These are phyloP conservation scores for Clarias gariepinus DNA, from an alignment of 2,113 vertebrate species.

Conservation along the genomic window DNA sequence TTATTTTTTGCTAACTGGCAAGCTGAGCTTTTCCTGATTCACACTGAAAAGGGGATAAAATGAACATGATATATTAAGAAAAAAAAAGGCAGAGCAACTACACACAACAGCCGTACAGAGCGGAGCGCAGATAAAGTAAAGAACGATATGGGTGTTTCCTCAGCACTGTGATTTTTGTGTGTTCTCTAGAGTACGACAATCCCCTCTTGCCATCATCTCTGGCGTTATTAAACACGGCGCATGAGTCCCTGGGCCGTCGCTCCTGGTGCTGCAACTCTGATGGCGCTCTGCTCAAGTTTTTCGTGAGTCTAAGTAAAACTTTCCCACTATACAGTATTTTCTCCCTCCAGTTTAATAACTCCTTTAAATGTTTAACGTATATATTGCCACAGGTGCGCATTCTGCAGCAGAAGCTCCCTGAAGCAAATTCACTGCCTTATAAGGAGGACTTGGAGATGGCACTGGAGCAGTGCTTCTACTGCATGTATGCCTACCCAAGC, in stretches of 20 bases:
- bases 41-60: not conserved
- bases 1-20: not conserved
- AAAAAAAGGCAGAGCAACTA: not conserved
- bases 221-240: slow-evolving; percentile 94
- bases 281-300: slow-evolving; percentile 91
- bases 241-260: slow-evolving; percentile 91
- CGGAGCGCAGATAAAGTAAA: no score
- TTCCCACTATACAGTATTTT: not conserved
- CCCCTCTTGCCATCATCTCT: slow-evolving; percentile 92
- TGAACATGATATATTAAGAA: not conserved
- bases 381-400: slow-evolving; percentile 77
- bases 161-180: slow-evolving; percentile 30
- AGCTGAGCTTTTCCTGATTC: not conserved
- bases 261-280: slow-evolving; percentile 94
- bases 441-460: slow-evolving; percentile 96
- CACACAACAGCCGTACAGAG: not conserved
- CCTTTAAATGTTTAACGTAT: not conserved
- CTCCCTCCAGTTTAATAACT: not conserved
- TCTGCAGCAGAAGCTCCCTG: slow-evolving; percentile 85
- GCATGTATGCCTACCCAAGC: slow-evolving; percentile 91
- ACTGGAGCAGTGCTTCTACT: slow-evolving; percentile 96
- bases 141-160: not conserved
- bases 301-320: slow-evolving; percentile 75
- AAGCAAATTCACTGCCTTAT: slow-evolving; percentile 83
- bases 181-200: slow-evolving; percentile 71